Base-by-base conservation (phyloP, 2,888 invertebrate genomes). In the Phaedon cochleariae region DNA sequence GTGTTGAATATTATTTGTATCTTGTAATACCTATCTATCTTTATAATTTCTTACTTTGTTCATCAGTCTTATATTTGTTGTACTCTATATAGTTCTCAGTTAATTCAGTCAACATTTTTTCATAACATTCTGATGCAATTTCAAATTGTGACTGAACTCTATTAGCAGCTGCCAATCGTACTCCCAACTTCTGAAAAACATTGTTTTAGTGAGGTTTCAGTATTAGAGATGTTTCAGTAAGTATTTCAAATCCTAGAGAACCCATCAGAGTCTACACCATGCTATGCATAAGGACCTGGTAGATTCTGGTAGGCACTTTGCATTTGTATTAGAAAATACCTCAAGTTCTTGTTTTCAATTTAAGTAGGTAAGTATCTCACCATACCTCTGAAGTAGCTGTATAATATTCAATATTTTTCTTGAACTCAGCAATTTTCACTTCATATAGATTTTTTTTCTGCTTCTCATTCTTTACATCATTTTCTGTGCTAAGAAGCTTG, bases 351-450 rank as follows among this genome's bases (percentile, higher is more conserved):
- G n/a, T n/a, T n/a, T n/a, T n/a, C n/a, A n/a, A n/a, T n/a, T n/a
- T n/a, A n/a, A n/a, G n/a, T n/a, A n/a, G n/a, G n/a, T n/a, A n/a
- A n/a, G n/a, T n/a, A n/a, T n/a, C n/a, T n/a, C n/a, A n/a, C n/a
- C n/a, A n/a, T n/a, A n/a, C n/a, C n/a, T n/a, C n/a, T 34, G 46
- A 37, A 17, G 48, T 29, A 18, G 15, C 31, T 15, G 41, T 53
- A 34, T 64, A 69, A 60, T 62, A 66, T 20, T 69, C 59, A 34
- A 49, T 54, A 57, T 21, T 57, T 37, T 22, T 12, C 6, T 52
- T 61, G 17, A 69, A 34, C 37, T 58, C 41, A 18, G 66, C 54
- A 45, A 62, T 69, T 31, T 53, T 64, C 29, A 59, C 55, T 61
- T 66, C 62, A 29, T 31, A 62, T 26, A 31, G 34, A 7, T 41